Evolutionary conservation across 2,888 invertebrate species (phyloP), one percentile per base, ranked within the genome.

Genomic region (Aleiodes alternator): DNA sequence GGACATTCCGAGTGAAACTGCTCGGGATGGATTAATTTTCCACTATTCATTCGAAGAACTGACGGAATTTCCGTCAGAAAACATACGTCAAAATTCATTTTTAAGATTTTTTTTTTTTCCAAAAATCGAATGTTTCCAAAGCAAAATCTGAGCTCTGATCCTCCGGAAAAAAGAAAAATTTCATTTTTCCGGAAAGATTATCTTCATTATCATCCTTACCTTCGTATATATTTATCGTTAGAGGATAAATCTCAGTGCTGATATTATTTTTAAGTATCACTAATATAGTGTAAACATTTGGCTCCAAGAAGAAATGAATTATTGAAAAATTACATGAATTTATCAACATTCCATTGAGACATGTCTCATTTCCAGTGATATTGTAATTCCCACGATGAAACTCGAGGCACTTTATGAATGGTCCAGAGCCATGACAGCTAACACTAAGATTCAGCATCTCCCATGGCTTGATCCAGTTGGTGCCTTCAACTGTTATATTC

Each of bases 201-300:
- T 14, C n/a, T 31, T 43, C n/a, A 23, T 56, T 68, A 73, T 80
- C 66, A 57, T 53, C 85, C 88, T 87, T 90, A 96, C 96, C 95
- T 93, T 96, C 94, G 89, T 96, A 97, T 86, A 96, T 94, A 86
- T 94, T 96, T 57, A 97, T 93, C 11, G 94, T 94, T 12, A 95
- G 92, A 73, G 94, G 93, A 76, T 93, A 93, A 5, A 95, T 92
- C 57, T 91, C 91, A 82, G 92, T 93, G 4, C 93, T 93, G 9
- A 97, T 92, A 78, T 95, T 94, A 90, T 97, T 97, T 76, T 93
- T 92, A 31, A 97, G 91, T 53, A 96, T 92, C 61, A 96, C 93
- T 12, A 96, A 89, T n/a, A 96, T 92, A 0, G 96, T 95, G 85
- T 95, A 94, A 76, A 93, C 92, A 50, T 93, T 92, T n/a, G 93